Conservation (phyloP, 2,113 vertebrate genomes). For the Stigmatopora nigra region DNA sequence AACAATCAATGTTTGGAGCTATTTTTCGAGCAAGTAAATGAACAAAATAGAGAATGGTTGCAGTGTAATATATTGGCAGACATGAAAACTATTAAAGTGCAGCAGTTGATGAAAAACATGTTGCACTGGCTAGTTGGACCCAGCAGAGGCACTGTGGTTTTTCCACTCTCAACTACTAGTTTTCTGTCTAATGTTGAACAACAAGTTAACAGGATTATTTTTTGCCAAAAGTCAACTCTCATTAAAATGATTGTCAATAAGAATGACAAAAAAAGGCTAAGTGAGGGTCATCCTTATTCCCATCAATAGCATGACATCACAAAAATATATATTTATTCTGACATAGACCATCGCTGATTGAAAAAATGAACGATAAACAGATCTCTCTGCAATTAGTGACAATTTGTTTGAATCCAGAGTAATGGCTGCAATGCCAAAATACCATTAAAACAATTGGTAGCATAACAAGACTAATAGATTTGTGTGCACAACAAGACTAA, state of each 20-base stretch:
- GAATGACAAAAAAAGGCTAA: background rate
- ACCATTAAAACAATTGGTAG: background rate
- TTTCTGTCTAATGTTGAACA: background rate
- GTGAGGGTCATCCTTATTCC: background rate
- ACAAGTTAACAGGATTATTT: background rate
- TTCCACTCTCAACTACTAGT: background rate
- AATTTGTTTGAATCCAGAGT: background rate
- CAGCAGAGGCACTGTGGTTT: background rate
- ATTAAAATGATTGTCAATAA: background rate
- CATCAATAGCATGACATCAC: background rate
- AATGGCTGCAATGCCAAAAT: background rate
- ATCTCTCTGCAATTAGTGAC: background rate
- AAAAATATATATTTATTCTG: background rate
- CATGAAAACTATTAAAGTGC: background rate
- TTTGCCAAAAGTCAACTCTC: background rate
- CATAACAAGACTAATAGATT: too few relatives aligned
- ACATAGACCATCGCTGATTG: background rate
- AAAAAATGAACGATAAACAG: background rate
- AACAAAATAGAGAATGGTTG: background rate
- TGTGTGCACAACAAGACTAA: background rate
- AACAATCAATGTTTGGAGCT: constrained; percentile 7
- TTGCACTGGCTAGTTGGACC: background rate
- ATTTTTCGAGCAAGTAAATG: constrained; percentile 22
- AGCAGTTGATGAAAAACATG: background rate
- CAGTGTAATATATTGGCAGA: background rate